Conservation (phyloP, 2,113 vertebrate species). For the Rhodinocichla rosea region DNA sequence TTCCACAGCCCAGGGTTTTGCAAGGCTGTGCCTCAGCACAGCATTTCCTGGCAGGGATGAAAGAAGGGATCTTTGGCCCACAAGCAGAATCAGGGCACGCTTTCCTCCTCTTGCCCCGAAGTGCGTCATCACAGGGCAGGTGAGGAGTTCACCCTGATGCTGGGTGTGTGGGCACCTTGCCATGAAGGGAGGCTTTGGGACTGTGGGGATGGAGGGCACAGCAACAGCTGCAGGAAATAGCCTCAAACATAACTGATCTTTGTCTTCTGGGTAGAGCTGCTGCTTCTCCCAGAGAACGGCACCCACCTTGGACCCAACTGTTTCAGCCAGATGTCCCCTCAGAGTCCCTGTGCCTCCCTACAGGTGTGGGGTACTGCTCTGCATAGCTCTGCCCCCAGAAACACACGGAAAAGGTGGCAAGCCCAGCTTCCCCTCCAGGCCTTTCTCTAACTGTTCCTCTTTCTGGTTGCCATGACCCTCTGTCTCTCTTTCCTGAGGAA, state of each 20-base stretch:
- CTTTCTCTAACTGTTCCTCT: background rate
- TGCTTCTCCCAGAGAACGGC: background rate
- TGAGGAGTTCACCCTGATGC: accelerated
- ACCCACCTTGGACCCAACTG: background rate
- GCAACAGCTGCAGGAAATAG: slow-evolving; percentile 11
- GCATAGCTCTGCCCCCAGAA: background rate
- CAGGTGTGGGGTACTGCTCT: background rate
- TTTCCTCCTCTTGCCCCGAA: background rate
- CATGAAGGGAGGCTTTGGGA: background rate
- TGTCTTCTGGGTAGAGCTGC: background rate
- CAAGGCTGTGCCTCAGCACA: background rate
- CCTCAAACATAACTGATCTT: background rate
- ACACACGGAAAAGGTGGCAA: background rate
- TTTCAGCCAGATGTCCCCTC: background rate
- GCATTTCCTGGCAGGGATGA: background rate
- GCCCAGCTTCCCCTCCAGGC: background rate
- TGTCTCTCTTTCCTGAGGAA: background rate
- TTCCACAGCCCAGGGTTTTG: background rate
- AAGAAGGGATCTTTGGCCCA: background rate
- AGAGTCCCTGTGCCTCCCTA: background rate
- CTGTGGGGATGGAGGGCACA: background rate
- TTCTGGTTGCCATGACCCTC: background rate
- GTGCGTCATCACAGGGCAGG: background rate
- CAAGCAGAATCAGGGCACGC: accelerated
- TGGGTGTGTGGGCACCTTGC: background rate